Conservation (phyloP, 2,797 vertebrate genomes). For the Loris lydekkerianus region DNA sequence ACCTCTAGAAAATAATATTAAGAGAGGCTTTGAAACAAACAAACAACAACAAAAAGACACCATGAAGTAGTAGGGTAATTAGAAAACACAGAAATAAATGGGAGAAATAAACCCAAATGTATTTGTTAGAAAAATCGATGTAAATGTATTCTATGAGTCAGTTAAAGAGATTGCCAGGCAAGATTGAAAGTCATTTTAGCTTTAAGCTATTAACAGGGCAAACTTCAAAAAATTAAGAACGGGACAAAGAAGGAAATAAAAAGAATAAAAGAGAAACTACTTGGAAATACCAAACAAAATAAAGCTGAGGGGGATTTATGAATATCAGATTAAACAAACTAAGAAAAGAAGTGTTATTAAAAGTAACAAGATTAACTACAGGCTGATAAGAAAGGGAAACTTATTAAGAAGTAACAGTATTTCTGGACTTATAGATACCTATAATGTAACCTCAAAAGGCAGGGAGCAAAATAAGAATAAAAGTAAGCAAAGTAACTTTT, state of each 20-base stretch:
- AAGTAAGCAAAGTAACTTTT: neutral
- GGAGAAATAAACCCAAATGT: neutral
- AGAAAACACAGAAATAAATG: neutral
- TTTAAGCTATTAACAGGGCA: neutral
- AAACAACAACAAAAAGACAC: neutral
- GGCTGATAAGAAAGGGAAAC: neutral
- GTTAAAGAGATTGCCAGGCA: neutral
- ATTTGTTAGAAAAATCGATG: neutral
- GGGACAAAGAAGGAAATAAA: neutral
- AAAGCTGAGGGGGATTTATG: neutral
- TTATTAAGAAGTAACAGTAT: neutral
- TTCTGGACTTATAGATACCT: neutral
- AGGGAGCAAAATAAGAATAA: neutral
- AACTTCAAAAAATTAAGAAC: neutral
- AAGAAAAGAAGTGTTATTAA: neutral
- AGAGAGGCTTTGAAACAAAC: neutral
- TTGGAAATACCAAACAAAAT: neutral
- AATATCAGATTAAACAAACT: neutral
- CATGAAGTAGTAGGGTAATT: neutral
- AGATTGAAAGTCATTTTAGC: neutral
- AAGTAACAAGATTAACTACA: neutral
- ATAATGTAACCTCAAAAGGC: neutral
- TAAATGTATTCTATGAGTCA: neutral
- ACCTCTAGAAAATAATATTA: neutral
- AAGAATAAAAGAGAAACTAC: neutral